Percentiles rank a stretch among this genome's conserved stretches.
These are phyloP conservation scores for Muscina levida DNA, from an alignment of 2,888 invertebrate species.

Conservation along the genomic window DNA sequence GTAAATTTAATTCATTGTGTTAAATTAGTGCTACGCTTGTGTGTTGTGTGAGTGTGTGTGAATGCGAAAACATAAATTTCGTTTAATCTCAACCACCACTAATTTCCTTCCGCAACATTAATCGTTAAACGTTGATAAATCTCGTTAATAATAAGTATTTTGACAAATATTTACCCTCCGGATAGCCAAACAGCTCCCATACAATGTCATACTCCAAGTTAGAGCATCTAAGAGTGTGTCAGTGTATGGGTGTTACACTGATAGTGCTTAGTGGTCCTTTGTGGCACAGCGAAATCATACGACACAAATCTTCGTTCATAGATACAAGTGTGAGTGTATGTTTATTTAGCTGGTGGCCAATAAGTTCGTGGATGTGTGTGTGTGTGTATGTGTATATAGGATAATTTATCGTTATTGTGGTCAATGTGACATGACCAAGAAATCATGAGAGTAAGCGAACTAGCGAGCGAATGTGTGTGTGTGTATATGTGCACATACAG, in stretches of 20 bases:
- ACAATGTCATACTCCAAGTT: conserved; percentile 23
- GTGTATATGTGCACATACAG: too few relatives aligned
- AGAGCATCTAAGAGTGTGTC: not conserved
- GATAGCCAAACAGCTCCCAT: not conserved
- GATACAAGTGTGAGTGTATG: not conserved
- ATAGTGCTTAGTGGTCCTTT: not conserved
- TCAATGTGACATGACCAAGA: conserved; percentile 53
- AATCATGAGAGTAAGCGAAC: not conserved
- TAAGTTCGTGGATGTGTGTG: not conserved
- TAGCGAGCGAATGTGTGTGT: too few relatives aligned
- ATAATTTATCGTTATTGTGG: conserved; percentile 63
- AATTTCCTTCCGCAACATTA: conserved; percentile 56
- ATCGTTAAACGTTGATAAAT: conserved; percentile 62
- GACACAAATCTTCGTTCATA: not conserved
- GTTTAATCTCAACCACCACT: conserved; percentile 26
- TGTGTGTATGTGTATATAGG: not conserved
- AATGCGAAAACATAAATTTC: not conserved
- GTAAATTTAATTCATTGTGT: too few relatives aligned
- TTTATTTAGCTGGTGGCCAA: conserved; percentile 26
- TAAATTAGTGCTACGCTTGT: too few relatives aligned
- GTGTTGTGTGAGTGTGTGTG: conserved; percentile 3
- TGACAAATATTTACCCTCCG: conserved; percentile 55
- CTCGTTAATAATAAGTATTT: conserved; percentile 53
- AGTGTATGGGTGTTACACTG: not conserved
- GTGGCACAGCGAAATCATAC: not conserved